These are phyloP conservation scores for Poeciliopsis paucimaculata DNA, from an alignment of 2,797 vertebrate genomes.

Conservation along the genomic window DNA sequence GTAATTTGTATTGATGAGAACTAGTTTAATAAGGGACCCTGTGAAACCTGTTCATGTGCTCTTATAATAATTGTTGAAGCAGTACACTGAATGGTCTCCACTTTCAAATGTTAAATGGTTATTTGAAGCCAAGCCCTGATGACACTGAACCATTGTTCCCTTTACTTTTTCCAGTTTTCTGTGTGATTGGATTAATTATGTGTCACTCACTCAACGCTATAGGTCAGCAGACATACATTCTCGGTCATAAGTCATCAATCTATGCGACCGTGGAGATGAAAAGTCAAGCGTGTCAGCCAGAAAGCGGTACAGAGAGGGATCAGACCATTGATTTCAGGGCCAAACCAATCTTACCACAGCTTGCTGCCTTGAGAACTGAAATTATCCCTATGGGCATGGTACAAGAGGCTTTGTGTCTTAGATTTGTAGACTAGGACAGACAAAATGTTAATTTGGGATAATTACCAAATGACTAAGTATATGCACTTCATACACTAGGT, in stretches of 20 bases:
- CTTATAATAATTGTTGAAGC: constrained; percentile 24
- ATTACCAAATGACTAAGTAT: constrained; percentile 31
- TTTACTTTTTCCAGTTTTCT: constrained; percentile 67
- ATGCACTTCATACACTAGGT: not conserved
- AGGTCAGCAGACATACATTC: constrained; percentile 85
- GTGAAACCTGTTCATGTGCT: constrained; percentile 30
- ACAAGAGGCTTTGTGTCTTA: constrained; percentile 60
- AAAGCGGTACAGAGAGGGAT: constrained; percentile 78
- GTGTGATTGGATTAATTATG: constrained; percentile 83
- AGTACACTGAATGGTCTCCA: constrained; percentile 36
- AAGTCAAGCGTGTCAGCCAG: constrained; percentile 85
- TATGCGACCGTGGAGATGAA: constrained; percentile 84
- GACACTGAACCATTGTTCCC: constrained; percentile 64
- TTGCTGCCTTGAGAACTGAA: constrained; percentile 69
- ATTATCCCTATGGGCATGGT: constrained; percentile 71
- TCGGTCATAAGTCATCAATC: constrained; percentile 87
- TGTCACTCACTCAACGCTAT: constrained; percentile 83
- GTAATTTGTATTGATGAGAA: constrained; percentile 61
- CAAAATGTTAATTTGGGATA: constrained; percentile 45
- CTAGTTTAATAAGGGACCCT: constrained; percentile 44
- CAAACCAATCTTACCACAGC: constrained; percentile 78
- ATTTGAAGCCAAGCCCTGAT: constrained; percentile 67
- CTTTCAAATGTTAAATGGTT: constrained; percentile 74
- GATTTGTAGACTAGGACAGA: constrained; percentile 50
- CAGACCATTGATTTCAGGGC: constrained; percentile 84